Conservation (phyloP, 1,140 invertebrate genomes). For the Mactra quadrangularis region DNA sequence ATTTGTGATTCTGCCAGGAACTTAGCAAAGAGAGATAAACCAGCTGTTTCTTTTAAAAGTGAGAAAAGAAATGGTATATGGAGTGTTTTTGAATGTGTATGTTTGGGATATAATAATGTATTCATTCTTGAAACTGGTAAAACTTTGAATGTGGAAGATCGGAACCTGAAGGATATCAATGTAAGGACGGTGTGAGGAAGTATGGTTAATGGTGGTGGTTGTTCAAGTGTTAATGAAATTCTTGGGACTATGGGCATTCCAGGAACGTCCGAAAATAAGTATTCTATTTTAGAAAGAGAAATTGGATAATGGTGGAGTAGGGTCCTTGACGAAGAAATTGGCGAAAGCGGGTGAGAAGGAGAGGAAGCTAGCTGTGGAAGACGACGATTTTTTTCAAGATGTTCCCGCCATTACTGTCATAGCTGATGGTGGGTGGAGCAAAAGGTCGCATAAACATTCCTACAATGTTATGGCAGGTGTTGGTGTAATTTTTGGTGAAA, state of each 20-base stretch:
- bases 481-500: constrained; percentile 19
- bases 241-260: too few relatives aligned
- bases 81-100: too few relatives aligned
- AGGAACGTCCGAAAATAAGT: constrained; percentile 2
- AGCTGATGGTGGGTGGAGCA: too few relatives aligned
- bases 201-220: constrained; percentile 46
- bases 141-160: too few relatives aligned
- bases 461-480: too few relatives aligned
- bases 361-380: not conserved
- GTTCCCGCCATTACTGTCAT: constrained; percentile 53
- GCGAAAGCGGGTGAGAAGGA: too few relatives aligned
- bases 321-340: not conserved
- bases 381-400: not conserved
- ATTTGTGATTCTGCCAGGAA: too few relatives aligned
- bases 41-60: too few relatives aligned
- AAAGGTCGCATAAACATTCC: constrained; percentile 26
- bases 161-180: constrained; percentile 40
- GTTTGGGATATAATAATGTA: too few relatives aligned
- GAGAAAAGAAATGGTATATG: too few relatives aligned
- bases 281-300: constrained; percentile 28
- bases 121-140: too few relatives aligned
- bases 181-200: constrained; percentile 51
- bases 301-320: constrained; percentile 34
- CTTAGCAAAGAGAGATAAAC: too few relatives aligned
- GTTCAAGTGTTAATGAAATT: constrained; percentile 26